Evolutionary conservation across 2,888 invertebrate genomes (phyloP).

Genomic region (Trissolcus brochymenae): DNA sequence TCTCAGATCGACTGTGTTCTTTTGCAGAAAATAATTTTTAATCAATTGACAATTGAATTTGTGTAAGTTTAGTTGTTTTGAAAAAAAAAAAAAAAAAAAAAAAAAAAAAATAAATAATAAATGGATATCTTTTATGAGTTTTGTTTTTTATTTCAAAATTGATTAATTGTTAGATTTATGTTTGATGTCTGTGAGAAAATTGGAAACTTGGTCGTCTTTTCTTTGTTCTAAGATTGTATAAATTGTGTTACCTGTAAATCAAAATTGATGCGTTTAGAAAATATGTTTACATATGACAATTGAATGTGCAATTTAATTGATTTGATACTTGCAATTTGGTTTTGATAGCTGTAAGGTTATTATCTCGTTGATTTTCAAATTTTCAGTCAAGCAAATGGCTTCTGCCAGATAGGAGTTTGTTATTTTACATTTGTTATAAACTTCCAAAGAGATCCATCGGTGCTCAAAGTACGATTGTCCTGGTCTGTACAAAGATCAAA

Average conservation of each 20-base stretch:
- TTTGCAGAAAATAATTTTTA: background rate
- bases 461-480: background rate
- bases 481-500: background rate
- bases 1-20: background rate
- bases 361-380: background rate
- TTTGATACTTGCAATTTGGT: constrained; percentile 7
- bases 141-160: background rate
- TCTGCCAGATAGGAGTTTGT: constrained; percentile 5
- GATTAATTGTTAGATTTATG: constrained; percentile 1
- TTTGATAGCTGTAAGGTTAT: background rate
- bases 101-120: too few relatives aligned
- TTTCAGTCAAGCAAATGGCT: constrained; percentile 1
- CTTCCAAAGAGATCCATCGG: constrained; percentile 1
- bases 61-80: too few relatives aligned
- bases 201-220: constrained; percentile 5
- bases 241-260: background rate
- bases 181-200: constrained; percentile 1
- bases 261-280: background rate
- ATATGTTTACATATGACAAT: background rate
- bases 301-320: too few relatives aligned
- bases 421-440: constrained; percentile 8
- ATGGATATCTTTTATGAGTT: background rate
- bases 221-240: constrained; percentile 15
- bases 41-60: too few relatives aligned
- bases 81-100: too few relatives aligned